Base-by-base conservation (phyloP, 2,113 vertebrate genomes). In the Plectropomus leopardus region DNA sequence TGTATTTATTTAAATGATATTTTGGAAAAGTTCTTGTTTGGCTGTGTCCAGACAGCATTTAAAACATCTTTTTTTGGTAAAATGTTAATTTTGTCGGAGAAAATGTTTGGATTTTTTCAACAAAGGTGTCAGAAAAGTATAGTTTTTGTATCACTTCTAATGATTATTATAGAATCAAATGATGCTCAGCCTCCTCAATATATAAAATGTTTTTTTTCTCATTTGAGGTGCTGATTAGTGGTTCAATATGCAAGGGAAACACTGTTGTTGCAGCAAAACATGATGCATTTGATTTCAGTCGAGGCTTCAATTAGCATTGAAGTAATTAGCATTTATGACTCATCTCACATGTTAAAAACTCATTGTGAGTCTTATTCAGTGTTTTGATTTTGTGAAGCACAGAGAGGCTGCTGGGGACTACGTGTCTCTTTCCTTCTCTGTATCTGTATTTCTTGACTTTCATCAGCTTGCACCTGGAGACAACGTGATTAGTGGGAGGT, bases 381-480 rank as follows among this genome's bases (percentile, higher is more conserved):
- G 21, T 48, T 70, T 60, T 19, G 55, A 23, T 51, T 54, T 16
- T 26, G 8, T 4, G 32, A 21, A 53, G 63, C 30, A 45, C 51
- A 64, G 4, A 59, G 24, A 54, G 7, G 55, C 26, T 47, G 21
- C 61, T 44, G 58, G 34, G 34, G 13, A 30, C 10, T 57, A 77
- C 47, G 32, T 47, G 9, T 23, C 26, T 7, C 42, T 64, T 2
- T 47, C 34, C 30, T 75, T 32, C 26, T 6, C 8, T n/a, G 5
- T 45, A n/a, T 66, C 1, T 47, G 8, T 26, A 6, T 78, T 68
- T 65, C 6, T 84, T 51, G 13, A 3, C 60, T 77, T 64, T 58
- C 53, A 54, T 80, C 40, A 23, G 15, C 42, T 66, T 67, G 83
- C 55, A 66, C 54, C 30, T 42, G 44, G 23, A 64, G 47, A 72